phyloP scores from a whole-genome alignment of 2,797 vertebrate species.

The Mastacembelus armatus region DNA sequence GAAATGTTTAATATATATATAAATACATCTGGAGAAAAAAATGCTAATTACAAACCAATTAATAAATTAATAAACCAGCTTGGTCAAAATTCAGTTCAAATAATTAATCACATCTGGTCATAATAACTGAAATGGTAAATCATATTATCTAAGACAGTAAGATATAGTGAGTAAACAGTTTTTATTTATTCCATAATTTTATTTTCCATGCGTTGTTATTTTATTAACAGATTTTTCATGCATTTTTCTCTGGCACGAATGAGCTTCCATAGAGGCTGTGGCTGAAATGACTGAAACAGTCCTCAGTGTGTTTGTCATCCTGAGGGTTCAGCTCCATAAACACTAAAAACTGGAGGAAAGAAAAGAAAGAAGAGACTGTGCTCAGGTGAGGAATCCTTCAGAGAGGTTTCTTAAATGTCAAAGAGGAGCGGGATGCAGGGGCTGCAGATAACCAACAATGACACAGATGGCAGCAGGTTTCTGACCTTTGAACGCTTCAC shows the following conservation, averaged over 20 bases:
- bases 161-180: no score
- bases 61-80: no score
- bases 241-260: background rate
- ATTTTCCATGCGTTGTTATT: background rate
- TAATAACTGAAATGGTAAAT: no score
- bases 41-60: no score
- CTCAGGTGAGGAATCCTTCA: background rate
- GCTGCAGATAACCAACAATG: slow-evolving; percentile 36
- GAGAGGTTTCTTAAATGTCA: slow-evolving; percentile 34
- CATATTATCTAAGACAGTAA: no score
- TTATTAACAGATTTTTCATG: background rate
- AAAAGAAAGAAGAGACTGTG: background rate
- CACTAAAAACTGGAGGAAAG: background rate
- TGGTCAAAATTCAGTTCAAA: no score
- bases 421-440: slow-evolving; percentile 5
- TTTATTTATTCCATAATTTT: background rate
- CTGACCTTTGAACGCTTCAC: slow-evolving; percentile 43
- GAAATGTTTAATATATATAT: no score
- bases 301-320: background rate
- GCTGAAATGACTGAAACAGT: background rate
- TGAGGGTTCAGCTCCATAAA: background rate
- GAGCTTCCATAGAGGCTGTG: background rate
- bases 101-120: no score
- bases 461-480: slow-evolving; percentile 23
- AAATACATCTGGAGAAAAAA: no score